These are phyloP conservation scores for Schizopygopsis pylzovi DNA, from an alignment of 2,797 vertebrate genomes.

Conservation along the genomic window DNA sequence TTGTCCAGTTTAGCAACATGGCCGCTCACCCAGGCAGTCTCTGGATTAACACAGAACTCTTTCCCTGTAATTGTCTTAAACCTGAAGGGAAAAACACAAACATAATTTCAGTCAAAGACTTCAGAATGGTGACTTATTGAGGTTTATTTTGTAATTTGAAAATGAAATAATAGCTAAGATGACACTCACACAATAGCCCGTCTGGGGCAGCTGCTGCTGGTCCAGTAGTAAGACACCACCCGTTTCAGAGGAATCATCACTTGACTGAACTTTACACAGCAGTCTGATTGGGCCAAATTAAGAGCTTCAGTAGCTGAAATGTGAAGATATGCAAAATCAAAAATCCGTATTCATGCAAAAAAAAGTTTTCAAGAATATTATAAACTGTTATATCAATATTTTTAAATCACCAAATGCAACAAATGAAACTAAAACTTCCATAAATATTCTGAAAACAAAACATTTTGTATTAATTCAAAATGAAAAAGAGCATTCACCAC, in stretches of 20 bases:
- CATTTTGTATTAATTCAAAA: no score
- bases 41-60: conserved; percentile 23
- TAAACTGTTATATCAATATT: no score
- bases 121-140: neutral
- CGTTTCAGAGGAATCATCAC: neutral
- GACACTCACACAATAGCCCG: conserved; percentile 47
- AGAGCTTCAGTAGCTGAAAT: neutral
- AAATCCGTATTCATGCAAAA: neutral
- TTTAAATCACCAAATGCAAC: no score
- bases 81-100: neutral
- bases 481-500: no score
- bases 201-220: neutral
- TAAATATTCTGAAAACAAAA: no score
- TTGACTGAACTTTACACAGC: neutral
- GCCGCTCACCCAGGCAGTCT: neutral
- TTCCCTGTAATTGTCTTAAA: neutral
- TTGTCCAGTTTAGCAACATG: neutral
- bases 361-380: no score
- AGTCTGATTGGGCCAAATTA: accelerated
- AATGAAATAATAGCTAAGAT: neutral
- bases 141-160: neutral
- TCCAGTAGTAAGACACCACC: neutral
- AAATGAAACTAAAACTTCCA: no score
- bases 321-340: neutral
- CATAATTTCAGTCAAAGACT: neutral